Percentiles rank a stretch among this genome's conserved stretches.
phyloP scores from a whole-genome alignment of 2,888 invertebrate genomes.

The Dicranocentrus wangi region DNA sequence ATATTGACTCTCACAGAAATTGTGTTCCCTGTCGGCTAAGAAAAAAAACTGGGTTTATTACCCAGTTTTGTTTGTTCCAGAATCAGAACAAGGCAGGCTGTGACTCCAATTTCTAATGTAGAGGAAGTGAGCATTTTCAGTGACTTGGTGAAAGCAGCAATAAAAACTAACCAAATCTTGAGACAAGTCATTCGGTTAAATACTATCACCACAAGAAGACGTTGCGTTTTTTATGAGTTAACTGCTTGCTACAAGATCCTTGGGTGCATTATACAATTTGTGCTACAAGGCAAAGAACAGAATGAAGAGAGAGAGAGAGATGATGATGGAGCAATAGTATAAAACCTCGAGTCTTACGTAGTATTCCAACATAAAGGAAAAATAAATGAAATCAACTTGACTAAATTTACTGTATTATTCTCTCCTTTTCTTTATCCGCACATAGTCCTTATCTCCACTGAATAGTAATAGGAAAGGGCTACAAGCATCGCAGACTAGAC shows the following conservation, averaged over 20 bases:
- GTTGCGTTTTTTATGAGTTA: constrained; percentile 38
- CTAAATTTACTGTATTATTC: constrained; percentile 69
- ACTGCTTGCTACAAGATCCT: background rate
- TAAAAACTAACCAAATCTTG: constrained; percentile 46
- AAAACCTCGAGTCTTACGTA: constrained; percentile 13
- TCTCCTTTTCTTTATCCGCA: constrained; percentile 52
- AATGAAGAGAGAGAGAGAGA: constrained; percentile 1
- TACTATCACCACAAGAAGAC: constrained; percentile 30
- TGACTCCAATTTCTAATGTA: too few species aligned
- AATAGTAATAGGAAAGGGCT: constrained; percentile 52
- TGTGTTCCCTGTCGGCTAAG: too few species aligned
- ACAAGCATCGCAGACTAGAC: constrained; percentile 26
- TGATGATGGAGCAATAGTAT: constrained; percentile 10
- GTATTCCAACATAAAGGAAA: constrained; percentile 59
- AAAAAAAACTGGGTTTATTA: too few species aligned
- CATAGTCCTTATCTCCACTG: constrained; percentile 35
- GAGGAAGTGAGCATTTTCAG: constrained; percentile 2
- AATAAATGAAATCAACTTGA: constrained; percentile 72
- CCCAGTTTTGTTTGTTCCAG: too few species aligned
- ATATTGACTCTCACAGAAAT: too few species aligned
- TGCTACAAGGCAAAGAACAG: too few species aligned
- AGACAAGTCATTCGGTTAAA: constrained; percentile 27
- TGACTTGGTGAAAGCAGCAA: constrained; percentile 48
- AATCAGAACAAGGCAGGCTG: too few species aligned
- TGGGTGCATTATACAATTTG: constrained; percentile 48